Conservation (phyloP, 1,140 invertebrate species). For the Euwallacea fornicatus region DNA sequence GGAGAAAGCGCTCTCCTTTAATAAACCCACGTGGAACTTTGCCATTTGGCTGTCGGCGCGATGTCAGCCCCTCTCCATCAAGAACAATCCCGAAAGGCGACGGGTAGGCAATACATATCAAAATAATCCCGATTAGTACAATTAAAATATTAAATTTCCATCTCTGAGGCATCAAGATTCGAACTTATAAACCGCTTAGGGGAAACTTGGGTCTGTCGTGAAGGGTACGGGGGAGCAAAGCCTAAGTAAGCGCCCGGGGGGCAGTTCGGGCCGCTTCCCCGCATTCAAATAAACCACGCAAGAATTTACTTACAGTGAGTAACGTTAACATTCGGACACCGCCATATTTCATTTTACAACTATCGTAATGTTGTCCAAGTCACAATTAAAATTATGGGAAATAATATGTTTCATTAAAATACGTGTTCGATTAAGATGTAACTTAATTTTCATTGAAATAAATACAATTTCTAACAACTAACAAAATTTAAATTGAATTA, state of each 20-base stretch:
- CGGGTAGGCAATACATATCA: constrained; percentile 22
- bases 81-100: too few relatives aligned
- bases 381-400: too few relatives aligned
- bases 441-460: too few relatives aligned
- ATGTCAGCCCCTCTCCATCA: constrained; percentile 1
- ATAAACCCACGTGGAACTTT: not conserved
- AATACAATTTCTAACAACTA: too few relatives aligned
- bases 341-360: too few relatives aligned
- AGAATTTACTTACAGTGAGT: not conserved
- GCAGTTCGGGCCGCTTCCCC: not conserved
- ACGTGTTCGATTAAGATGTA: too few relatives aligned
- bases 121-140: constrained; percentile 38
- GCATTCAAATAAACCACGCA: not conserved
- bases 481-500: too few relatives aligned
- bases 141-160: constrained; percentile 40
- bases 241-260: constrained; percentile 35
- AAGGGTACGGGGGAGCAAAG: constrained; percentile 25
- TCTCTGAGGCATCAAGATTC: constrained; percentile 37
- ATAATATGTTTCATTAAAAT: too few relatives aligned
- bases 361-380: too few relatives aligned
- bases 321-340: too few relatives aligned
- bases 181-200: constrained; percentile 38
- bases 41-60: not conserved
- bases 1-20: not conserved
- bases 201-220: constrained; percentile 24